These are phyloP conservation scores for Zaprionus africanus DNA, from an alignment of 1,140 invertebrate genomes.

Conservation along the genomic window DNA sequence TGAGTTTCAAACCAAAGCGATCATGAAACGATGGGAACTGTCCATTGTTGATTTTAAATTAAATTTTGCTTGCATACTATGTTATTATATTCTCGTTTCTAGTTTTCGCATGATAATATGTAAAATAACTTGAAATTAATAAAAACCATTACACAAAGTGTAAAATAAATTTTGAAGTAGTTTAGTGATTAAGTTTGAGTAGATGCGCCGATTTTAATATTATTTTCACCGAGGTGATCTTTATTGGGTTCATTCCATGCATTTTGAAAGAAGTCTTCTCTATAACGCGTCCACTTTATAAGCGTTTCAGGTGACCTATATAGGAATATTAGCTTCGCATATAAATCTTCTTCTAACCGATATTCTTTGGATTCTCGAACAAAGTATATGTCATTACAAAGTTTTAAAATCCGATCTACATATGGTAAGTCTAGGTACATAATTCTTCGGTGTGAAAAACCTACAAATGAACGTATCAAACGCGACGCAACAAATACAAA, in stretches of 20 bases:
- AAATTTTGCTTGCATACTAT: no score
- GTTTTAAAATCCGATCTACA: constrained; percentile 96
- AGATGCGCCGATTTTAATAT: background rate
- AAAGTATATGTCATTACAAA: constrained; percentile 98
- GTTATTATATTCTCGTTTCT: no score
- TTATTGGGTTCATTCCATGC: background rate
- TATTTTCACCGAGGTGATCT: background rate
- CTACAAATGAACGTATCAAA: constrained; percentile 90
- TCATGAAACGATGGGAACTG: background rate
- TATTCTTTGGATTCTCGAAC: constrained; percentile 97
- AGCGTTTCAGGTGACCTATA: constrained; percentile 98
- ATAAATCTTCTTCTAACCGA: constrained; percentile 98
- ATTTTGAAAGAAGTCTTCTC: constrained; percentile 48
- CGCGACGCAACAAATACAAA: constrained; percentile 96
- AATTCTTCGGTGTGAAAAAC: constrained; percentile 93
- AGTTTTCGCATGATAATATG: no score
- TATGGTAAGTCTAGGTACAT: constrained; percentile 99
- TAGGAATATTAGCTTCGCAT: constrained; percentile 98
- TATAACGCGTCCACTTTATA: constrained; percentile 93
- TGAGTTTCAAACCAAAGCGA: background rate
- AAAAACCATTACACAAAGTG: background rate
- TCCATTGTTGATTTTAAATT: no score
- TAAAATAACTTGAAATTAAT: no score
- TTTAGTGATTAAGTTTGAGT: background rate
- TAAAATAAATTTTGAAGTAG: background rate